Evolutionary conservation across 2,888 invertebrate species (phyloP).

Genomic region (Neoitamus cyanurus): DNA sequence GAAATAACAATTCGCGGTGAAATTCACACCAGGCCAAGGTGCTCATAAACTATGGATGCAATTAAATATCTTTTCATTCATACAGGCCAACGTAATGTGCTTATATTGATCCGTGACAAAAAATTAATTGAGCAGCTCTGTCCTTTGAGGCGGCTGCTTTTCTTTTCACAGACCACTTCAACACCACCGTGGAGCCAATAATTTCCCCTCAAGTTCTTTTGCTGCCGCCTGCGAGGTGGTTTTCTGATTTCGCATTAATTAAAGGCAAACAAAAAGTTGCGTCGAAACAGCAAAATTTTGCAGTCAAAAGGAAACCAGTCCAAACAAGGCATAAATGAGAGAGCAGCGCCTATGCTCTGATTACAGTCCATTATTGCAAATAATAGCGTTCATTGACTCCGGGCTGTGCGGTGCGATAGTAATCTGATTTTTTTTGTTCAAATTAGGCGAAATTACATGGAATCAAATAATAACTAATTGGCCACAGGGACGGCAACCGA

Average conservation of each 20-base stretch:
- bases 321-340: background rate
- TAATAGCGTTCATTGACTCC: background rate
- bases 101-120: background rate
- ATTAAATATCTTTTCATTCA: background rate
- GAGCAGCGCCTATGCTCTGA: background rate
- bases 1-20: background rate
- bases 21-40: conserved; percentile 1
- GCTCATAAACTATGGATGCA: background rate
- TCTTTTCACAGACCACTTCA: background rate
- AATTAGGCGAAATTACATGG: background rate
- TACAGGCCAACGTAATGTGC: background rate
- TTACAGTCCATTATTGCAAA: background rate
- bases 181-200: background rate
- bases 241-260: background rate
- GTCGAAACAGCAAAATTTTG: background rate
- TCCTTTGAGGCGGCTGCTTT: background rate
- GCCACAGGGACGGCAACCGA: background rate
- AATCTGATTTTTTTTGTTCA: background rate
- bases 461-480: background rate
- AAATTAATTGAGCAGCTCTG: background rate
- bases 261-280: background rate
- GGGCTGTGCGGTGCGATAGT: background rate
- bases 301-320: background rate
- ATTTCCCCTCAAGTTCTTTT: background rate
- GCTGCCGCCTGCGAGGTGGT: background rate